phyloP scores from a whole-genome alignment of 2,113 vertebrate genomes.

The Passer montanus region DNA sequence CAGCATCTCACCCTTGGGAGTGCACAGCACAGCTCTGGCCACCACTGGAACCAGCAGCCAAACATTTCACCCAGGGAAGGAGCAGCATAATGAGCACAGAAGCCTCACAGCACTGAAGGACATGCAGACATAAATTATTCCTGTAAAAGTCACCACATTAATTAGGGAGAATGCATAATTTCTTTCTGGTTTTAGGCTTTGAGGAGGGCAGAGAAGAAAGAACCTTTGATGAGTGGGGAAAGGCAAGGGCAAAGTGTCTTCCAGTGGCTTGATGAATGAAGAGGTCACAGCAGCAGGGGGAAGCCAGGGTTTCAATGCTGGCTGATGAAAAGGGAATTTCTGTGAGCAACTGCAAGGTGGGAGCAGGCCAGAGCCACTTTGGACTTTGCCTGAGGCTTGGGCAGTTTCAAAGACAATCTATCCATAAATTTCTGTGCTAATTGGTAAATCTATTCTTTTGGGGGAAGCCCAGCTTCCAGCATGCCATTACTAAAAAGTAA shows the following conservation, averaged over 20 bases:
- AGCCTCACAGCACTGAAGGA: neutral
- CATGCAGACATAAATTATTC: neutral
- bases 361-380: neutral
- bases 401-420: neutral
- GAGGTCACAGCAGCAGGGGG: neutral
- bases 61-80: neutral
- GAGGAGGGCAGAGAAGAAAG: conserved; percentile 21
- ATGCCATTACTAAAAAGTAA: neutral
- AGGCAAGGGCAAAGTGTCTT: neutral
- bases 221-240: neutral
- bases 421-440: neutral
- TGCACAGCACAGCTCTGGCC: neutral
- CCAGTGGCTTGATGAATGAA: neutral
- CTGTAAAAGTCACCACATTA: conserved; percentile 13
- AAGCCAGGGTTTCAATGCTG: neutral
- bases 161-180: conserved; percentile 15
- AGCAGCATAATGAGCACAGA: neutral
- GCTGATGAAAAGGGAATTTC: neutral
- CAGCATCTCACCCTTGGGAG: neutral
- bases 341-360: neutral
- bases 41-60: neutral
- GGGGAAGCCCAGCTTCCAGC: neutral
- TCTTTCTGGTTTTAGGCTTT: conserved; percentile 18
- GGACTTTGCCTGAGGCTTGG: neutral
- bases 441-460: neutral